These are phyloP conservation scores for Apaloderma vittatum DNA, from an alignment of 2,113 vertebrate species.

Conservation along the genomic window DNA sequence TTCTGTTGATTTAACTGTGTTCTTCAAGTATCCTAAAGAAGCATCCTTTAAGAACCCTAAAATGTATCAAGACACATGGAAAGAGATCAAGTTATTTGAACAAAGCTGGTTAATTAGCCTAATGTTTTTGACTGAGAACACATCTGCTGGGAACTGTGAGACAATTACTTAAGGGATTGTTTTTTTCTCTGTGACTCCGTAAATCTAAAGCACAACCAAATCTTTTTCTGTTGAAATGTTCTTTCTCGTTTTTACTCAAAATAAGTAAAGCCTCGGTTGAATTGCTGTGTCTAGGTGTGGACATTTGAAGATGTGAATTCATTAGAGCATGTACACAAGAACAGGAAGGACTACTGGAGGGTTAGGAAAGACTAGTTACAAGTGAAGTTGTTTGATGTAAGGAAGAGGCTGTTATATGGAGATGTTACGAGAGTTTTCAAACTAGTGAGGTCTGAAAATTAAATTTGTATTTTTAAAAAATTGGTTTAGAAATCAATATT, in stretches of 20 bases:
- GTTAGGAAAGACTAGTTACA: background rate
- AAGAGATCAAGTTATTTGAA: background rate
- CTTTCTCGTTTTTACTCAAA: background rate
- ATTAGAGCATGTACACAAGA: background rate
- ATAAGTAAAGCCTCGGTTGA: background rate
- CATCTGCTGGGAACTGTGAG: background rate
- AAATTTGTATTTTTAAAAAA: background rate
- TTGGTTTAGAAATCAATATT: background rate
- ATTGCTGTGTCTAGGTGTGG: background rate
- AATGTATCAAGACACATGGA: background rate
- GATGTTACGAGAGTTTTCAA: background rate
- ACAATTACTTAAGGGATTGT: background rate
- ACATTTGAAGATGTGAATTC: background rate
- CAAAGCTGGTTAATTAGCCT: background rate
- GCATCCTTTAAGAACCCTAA: background rate
- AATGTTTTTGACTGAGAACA: constrained; percentile 2
- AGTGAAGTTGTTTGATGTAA: background rate
- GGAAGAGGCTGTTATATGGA: background rate
- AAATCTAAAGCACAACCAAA: background rate
- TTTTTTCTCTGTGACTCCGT: background rate
- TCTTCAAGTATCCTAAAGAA: background rate
- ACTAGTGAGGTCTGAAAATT: background rate
- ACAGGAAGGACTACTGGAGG: background rate
- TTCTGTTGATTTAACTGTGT: constrained; percentile 37
- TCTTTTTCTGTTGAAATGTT: background rate